Percentiles rank a stretch among this genome's conserved stretches.
phyloP scores from a whole-genome alignment of 1,140 invertebrate species.

The Ceratitis capitata region DNA sequence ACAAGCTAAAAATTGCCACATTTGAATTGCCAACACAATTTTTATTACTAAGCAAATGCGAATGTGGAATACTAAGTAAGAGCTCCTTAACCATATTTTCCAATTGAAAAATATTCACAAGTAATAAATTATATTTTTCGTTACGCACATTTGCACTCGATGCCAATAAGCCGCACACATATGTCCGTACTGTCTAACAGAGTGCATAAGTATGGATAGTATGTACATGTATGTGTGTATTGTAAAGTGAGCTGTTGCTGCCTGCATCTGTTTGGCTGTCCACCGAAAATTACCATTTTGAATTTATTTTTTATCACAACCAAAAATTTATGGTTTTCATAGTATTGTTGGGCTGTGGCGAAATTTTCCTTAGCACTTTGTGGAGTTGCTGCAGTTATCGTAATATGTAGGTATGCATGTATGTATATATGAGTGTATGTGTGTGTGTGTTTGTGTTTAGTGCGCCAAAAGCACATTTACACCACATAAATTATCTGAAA shows the following conservation, averaged over 20 bases:
- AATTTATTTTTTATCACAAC: slow-evolving; percentile 29
- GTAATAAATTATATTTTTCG: slow-evolving; percentile 25
- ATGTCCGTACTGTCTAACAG: background rate
- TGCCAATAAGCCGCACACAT: background rate
- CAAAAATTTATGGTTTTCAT: slow-evolving; percentile 31
- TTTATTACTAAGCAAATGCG: background rate
- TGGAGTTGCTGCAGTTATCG: background rate
- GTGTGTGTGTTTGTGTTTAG: background rate
- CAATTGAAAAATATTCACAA: slow-evolving; percentile 23
- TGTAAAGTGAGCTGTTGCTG: background rate
- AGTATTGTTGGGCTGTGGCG: background rate
- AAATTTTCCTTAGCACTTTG: background rate
- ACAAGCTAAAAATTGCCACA: background rate
- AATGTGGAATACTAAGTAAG: background rate
- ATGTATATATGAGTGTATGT: no score
- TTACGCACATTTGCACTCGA: slow-evolving; percentile 9
- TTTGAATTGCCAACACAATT: background rate
- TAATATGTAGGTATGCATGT: background rate
- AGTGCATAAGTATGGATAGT: background rate
- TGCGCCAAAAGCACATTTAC: background rate
- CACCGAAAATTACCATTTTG: slow-evolving; percentile 7
- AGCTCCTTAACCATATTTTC: slow-evolving; percentile 6
- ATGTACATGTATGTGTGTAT: background rate
- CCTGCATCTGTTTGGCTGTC: background rate
- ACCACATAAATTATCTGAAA: slow-evolving; percentile 25